A percentile compares a stretch with the other conserved stretches of the same genome.
Conservation (phyloP, 2,113 vertebrate genomes). For the Pitta sordida region DNA sequence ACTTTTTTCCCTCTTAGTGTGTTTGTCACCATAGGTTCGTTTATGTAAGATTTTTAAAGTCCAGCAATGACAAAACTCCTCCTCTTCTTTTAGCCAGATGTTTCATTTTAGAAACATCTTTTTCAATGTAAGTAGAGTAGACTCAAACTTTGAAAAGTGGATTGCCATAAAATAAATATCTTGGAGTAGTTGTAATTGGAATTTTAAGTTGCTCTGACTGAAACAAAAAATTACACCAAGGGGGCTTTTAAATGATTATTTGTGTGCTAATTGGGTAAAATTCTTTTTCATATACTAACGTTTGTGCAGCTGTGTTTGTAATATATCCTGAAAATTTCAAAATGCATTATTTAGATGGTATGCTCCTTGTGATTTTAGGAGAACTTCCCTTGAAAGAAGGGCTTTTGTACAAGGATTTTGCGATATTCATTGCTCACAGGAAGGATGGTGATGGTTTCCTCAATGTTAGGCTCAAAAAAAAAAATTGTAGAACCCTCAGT, state of each 20-base stretch:
- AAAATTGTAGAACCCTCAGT: background rate
- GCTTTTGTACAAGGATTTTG: background rate
- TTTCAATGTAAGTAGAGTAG: conserved; percentile 28
- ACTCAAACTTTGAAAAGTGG: conserved; percentile 41
- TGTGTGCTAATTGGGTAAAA: conserved; percentile 41
- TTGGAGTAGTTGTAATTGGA: background rate
- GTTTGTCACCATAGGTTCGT: background rate
- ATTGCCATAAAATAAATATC: conserved; percentile 24
- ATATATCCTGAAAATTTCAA: conserved; percentile 41
- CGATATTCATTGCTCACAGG: background rate
- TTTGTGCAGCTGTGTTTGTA: conserved; percentile 66
- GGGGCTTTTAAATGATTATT: conserved; percentile 19
- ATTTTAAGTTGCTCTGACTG: conserved; percentile 34
- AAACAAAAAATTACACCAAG: conserved; percentile 31
- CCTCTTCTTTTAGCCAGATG: conserved; percentile 14
- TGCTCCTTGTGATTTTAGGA: conserved; percentile 42
- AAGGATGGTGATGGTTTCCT: background rate
- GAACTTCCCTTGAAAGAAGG: conserved; percentile 6
- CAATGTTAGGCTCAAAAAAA: background rate
- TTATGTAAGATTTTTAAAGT: background rate
- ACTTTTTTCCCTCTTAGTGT: background rate
- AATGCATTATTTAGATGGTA: conserved; percentile 12
- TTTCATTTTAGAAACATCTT: conserved; percentile 46
- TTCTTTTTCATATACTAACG: conserved; percentile 14
- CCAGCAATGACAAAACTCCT: background rate